Evolutionary conservation across 2,797 vertebrate genomes (phyloP).

Genomic region (Schizopygopsis pylzovi): DNA sequence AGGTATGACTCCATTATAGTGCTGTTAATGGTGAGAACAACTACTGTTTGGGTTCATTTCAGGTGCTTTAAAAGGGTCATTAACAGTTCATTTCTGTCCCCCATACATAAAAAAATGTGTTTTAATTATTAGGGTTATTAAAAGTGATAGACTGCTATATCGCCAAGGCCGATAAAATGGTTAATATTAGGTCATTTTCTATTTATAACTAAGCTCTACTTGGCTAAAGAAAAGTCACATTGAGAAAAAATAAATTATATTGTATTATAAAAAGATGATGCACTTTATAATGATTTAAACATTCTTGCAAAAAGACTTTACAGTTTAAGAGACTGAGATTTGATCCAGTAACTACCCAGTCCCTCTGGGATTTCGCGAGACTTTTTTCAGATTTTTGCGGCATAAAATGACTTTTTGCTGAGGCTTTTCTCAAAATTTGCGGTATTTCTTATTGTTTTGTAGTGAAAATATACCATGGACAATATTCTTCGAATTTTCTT

Average conservation of each 20-base stretch:
- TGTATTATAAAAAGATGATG: not conserved
- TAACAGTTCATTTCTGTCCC: constrained; percentile 12
- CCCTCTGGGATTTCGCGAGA: too few relatives aligned
- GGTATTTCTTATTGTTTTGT: too few relatives aligned
- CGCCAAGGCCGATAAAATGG: not conserved
- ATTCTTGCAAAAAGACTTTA: not conserved
- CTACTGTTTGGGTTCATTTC: not conserved
- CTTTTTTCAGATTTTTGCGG: too few relatives aligned
- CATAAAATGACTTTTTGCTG: too few relatives aligned
- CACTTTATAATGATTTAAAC: not conserved
- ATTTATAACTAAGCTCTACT: not conserved
- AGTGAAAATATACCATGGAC: too few relatives aligned
- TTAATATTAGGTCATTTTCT: not conserved
- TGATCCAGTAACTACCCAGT: too few relatives aligned
- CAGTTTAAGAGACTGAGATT: not conserved
- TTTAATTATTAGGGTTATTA: constrained; percentile 33
- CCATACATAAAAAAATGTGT: not conserved
- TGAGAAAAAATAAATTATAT: not conserved
- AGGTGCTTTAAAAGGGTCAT: constrained; percentile 9
- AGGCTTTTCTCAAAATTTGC: too few relatives aligned
- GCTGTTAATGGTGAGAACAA: not conserved
- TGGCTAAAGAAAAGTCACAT: not conserved
- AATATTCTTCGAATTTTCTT: too few relatives aligned
- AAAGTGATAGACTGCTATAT: constrained; percentile 25
- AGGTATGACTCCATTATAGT: not conserved